These are phyloP conservation scores for Bombus waltoni DNA, from an alignment of 1,140 invertebrate genomes.

Conservation along the genomic window DNA sequence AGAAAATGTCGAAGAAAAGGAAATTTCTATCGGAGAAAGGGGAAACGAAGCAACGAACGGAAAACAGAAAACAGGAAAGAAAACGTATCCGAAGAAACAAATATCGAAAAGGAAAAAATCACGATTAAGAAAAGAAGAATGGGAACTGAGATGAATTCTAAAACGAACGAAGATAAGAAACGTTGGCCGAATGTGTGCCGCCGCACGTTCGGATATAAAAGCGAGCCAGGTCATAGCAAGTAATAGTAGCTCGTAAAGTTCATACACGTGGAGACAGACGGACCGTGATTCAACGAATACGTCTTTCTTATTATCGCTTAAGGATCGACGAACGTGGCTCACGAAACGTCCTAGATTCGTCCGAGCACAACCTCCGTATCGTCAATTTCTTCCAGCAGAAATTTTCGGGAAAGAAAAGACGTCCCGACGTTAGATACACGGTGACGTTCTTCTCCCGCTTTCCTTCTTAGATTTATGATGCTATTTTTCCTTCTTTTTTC, in stretches of 20 bases:
- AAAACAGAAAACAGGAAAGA: no score
- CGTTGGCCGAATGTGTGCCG: background rate
- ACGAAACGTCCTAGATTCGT: background rate
- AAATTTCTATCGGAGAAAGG: no score
- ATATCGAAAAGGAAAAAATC: background rate
- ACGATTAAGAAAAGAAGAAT: background rate
- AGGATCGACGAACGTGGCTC: background rate
- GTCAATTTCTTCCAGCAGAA: background rate
- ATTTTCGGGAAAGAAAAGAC: background rate
- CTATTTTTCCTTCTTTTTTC: background rate
- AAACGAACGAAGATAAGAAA: background rate
- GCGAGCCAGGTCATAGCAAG: conserved; percentile 39
- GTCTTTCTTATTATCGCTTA: conserved; percentile 56
- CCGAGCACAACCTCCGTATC: no score
- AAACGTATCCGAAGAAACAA: background rate
- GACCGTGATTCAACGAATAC: conserved; percentile 48
- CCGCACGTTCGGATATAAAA: conserved; percentile 52
- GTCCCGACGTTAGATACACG: background rate
- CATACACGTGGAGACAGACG: conserved; percentile 20
- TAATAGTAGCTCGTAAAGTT: conserved; percentile 55
- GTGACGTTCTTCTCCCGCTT: background rate
- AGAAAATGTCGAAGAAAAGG: no score
- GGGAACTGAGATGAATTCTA: background rate
- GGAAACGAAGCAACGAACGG: no score
- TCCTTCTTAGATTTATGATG: background rate